These are phyloP conservation scores for Folsomia candida DNA, from an alignment of 2,888 invertebrate species.

Conservation along the genomic window DNA sequence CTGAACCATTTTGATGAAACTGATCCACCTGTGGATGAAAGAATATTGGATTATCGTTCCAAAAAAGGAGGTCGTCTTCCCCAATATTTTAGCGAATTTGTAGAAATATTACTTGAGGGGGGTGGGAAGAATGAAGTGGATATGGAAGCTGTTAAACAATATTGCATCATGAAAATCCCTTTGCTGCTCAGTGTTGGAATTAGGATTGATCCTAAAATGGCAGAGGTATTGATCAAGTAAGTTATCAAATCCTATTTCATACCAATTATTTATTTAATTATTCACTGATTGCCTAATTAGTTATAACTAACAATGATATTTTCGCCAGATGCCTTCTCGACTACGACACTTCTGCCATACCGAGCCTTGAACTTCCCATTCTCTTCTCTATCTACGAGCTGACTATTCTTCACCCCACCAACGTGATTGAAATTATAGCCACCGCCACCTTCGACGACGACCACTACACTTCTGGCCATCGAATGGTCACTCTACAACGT, in stretches of 20 bases:
- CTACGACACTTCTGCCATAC: slow-evolving; percentile 29
- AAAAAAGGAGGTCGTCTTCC: slow-evolving; percentile 33
- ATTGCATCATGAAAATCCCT: slow-evolving; percentile 41
- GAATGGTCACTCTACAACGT: slow-evolving; percentile 30
- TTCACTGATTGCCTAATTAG: too few species aligned
- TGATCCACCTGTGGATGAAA: slow-evolving; percentile 32
- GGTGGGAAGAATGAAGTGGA: slow-evolving; percentile 35
- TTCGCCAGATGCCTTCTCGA: slow-evolving; percentile 34
- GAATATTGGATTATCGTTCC: slow-evolving; percentile 26
- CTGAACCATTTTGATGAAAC: slow-evolving; percentile 11
- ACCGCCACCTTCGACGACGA: slow-evolving; percentile 34
- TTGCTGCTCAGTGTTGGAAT: slow-evolving; percentile 34
- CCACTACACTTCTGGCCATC: slow-evolving; percentile 40
- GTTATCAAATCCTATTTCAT: neutral
- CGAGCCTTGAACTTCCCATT: slow-evolving; percentile 33
- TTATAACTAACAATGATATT: too few species aligned
- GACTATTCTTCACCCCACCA: slow-evolving; percentile 29
- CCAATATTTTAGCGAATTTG: slow-evolving; percentile 45
- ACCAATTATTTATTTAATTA: neutral
- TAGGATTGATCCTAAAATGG: slow-evolving; percentile 41
- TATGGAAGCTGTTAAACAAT: slow-evolving; percentile 36
- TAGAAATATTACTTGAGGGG: slow-evolving; percentile 39
- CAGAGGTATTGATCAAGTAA: slow-evolving; percentile 32
- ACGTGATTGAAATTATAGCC: slow-evolving; percentile 36
- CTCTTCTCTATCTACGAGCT: slow-evolving; percentile 42